A percentile compares a stretch with the other conserved stretches of the same genome.
Evolutionary conservation across 2,888 invertebrate species (phyloP).

Genomic region (Eilema caniola): DNA sequence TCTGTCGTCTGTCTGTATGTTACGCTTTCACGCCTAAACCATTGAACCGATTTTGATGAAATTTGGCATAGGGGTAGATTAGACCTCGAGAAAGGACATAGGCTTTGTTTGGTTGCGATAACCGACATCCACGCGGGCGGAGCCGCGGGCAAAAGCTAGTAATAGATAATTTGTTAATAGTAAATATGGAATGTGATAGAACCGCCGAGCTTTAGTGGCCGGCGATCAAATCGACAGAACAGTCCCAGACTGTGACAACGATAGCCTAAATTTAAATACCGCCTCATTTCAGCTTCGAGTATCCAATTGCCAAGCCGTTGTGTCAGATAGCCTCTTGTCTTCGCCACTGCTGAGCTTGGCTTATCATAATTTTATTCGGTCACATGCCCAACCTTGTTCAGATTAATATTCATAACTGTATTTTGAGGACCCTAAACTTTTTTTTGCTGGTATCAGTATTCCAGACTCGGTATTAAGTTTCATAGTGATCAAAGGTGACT

Average conservation of each 20-base stretch:
- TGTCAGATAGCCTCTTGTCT: not conserved
- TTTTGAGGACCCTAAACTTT: not conserved
- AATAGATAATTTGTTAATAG: not conserved
- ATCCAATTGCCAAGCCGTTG: not conserved
- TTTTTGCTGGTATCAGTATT: not conserved
- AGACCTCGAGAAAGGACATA: too few species aligned
- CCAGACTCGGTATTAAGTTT: not conserved
- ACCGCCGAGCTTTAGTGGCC: not conserved
- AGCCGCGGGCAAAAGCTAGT: too few species aligned
- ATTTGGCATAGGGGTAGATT: too few species aligned
- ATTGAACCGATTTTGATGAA: too few species aligned
- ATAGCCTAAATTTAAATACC: not conserved
- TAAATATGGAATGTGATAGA: not conserved
- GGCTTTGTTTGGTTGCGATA: too few species aligned
- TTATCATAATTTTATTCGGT: not conserved
- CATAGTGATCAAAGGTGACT: not conserved
- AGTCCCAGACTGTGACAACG: not conserved
- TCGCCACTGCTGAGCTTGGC: not conserved
- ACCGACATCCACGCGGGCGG: too few species aligned
- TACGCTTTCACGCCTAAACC: too few species aligned
- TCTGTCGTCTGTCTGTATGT: too few species aligned
- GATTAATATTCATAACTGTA: not conserved
- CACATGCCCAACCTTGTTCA: not conserved
- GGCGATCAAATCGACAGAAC: not conserved
- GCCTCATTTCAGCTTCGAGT: not conserved